phyloP scores from a whole-genome alignment of 1,140 invertebrate genomes.

The Latrodectus geometricus region DNA sequence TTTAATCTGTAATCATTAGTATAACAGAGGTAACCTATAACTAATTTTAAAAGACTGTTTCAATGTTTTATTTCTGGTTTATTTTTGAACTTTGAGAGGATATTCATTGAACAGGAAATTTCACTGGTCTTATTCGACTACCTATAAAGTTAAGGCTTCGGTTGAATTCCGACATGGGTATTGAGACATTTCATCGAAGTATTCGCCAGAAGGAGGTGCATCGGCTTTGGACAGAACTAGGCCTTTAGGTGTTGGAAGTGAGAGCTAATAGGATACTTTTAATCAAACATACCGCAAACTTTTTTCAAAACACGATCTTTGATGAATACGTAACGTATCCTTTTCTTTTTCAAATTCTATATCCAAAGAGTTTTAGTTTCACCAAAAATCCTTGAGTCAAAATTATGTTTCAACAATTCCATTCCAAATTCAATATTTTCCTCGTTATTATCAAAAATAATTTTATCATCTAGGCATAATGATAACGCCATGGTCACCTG shows the following conservation, averaged over 20 bases:
- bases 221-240: not conserved
- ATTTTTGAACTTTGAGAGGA: too few species aligned
- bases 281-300: not conserved
- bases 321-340: not conserved
- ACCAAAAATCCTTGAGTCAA: not conserved
- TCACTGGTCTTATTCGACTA: too few species aligned
- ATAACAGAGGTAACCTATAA: not conserved
- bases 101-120: too few species aligned
- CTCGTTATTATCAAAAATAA: not conserved
- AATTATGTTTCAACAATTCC: not conserved
- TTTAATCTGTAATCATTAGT: constrained; percentile 12
- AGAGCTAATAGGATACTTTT: not conserved
- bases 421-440: not conserved
- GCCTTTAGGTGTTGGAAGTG: not conserved
- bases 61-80: too few species aligned
- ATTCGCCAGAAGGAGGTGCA: too few species aligned
- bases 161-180: too few species aligned
- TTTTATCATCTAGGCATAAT: too few species aligned
- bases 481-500: too few species aligned
- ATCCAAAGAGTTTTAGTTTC: too few species aligned
- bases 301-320: not conserved
- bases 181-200: too few species aligned
- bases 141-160: too few species aligned
- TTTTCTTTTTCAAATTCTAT: not conserved
- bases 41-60: too few species aligned